phyloP scores from a whole-genome alignment of 2,797 vertebrate species.

The Linurgus olivaceus region DNA sequence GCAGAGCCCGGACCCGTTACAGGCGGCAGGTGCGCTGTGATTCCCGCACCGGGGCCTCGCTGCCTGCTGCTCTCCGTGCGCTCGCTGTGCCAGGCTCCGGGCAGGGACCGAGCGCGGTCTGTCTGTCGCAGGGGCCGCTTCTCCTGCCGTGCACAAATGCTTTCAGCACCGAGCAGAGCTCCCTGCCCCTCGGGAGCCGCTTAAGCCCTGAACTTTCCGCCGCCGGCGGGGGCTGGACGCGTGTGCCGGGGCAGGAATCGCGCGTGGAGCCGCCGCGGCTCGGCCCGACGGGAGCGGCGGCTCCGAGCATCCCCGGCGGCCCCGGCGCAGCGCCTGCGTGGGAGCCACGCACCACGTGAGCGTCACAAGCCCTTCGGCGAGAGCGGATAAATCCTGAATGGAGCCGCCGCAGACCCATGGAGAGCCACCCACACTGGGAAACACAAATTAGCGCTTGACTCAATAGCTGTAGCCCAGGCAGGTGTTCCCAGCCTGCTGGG shows the following conservation, averaged over 20 bases:
- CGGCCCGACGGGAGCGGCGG: not conserved
- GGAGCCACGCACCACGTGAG: conserved; percentile 31
- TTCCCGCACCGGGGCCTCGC: not conserved
- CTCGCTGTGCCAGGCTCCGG: accelerated
- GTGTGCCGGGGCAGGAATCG: not conserved
- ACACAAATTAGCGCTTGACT: conserved; percentile 26
- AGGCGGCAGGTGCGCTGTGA: not conserved
- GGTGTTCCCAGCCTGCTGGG: not conserved
- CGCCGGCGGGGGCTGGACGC: accelerated
- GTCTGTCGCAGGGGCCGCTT: accelerated
- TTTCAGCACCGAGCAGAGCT: not conserved
- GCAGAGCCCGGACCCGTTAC: not conserved
- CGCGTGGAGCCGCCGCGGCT: too few species aligned
- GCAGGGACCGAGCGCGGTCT: accelerated
- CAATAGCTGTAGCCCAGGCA: not conserved
- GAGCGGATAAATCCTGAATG: conserved; percentile 64
- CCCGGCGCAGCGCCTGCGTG: not conserved
- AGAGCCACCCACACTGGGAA: conserved; percentile 55
- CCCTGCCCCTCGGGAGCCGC: accelerated
- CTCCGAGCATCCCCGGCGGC: too few species aligned
- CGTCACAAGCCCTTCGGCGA: conserved; percentile 2
- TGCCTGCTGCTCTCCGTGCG: accelerated
- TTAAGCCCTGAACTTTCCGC: not conserved
- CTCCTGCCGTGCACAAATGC: not conserved
- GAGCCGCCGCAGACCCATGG: conserved; percentile 30